phyloP scores from a whole-genome alignment of 2,797 vertebrate species.

The Poecilia picta region DNA sequence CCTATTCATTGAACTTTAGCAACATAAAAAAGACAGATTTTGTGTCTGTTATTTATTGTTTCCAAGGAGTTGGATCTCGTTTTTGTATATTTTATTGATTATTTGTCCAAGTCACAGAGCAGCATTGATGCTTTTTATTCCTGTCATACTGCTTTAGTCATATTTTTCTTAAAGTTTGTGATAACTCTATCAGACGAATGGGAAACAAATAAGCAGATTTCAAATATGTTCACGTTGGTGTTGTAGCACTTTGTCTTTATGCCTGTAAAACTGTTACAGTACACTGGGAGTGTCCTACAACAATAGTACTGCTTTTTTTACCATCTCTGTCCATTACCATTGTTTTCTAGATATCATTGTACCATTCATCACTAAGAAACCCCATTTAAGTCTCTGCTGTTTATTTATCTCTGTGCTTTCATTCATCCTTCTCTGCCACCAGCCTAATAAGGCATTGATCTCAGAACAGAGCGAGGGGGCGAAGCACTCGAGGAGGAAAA shows the following conservation, averaged over 20 bases:
- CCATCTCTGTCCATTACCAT: constrained; percentile 1
- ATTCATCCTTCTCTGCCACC: constrained; percentile 34
- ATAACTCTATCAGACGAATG: background rate
- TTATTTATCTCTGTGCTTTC: constrained; percentile 69
- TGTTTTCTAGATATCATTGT: constrained; percentile 37
- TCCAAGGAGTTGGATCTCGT: background rate
- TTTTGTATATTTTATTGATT: constrained; percentile 6
- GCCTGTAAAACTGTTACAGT: constrained; percentile 6
- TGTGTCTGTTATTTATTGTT: background rate
- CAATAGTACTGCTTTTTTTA: background rate
- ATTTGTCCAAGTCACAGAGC: background rate
- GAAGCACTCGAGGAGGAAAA: constrained; percentile 22
- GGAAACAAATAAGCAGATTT: background rate
- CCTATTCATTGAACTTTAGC: background rate
- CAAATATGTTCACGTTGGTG: background rate
- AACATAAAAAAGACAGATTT: background rate
- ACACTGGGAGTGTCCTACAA: background rate
- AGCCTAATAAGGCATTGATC: constrained; percentile 73
- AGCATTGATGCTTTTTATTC: background rate
- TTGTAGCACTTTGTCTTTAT: background rate
- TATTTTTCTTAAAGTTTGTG: background rate
- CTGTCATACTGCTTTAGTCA: constrained; percentile 9
- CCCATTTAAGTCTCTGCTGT: constrained; percentile 37
- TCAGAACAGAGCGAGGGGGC: constrained; percentile 24
- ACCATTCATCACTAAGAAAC: constrained; percentile 65